Evolutionary conservation across 2,888 invertebrate species (phyloP), one percentile per base, ranked within the genome.

Genomic region (Drosophila glabriapex): DNA sequence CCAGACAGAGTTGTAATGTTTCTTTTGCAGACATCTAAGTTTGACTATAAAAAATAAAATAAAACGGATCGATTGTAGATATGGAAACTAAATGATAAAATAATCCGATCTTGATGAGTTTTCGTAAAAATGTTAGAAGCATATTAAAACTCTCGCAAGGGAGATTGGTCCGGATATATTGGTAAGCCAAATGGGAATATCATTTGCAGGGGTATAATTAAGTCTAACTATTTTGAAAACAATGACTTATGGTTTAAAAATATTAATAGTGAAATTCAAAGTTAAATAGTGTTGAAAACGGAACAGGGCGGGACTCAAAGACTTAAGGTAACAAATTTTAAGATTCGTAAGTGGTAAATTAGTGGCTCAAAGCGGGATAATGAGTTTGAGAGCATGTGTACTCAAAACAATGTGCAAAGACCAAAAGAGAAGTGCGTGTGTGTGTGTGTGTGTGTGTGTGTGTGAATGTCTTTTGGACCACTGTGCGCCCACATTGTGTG

Each of bases 401-500:
- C 56, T 43, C 39, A 37, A 39, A 58, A 43, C 28, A 41, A 58
- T 41, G 55, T 35, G 55, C 35, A 55, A 10, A 41, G 22, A 22
- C 19, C 22, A 43, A 37, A 19, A 29, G 60, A 16, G 31, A 46
- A 46, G 9, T 25, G 46, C 16, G 31, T 35, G 35, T 73, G 52
- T 74, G 59, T 12, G 25, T 55, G 37, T 29, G 22, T 49, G 6
- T 43, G 22, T 25, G 37, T 28, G 22, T 22, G 14, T 53, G 31
- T 52, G 37, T 52, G 58, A 46, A 43, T 58, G 60, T 58, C 4
- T 66, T 66, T 69, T 49, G 75, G 69, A 65, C 73, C 78, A 78
- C 78, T 69, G 63, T 70, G 74, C 77, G 63, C 75, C 79, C 75
- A 75, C 79, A 71, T 58, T 58, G 35, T 78, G 66, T 64, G 35